Conservation (phyloP, 2,888 invertebrate species). For the Sminthurides aquaticus region DNA sequence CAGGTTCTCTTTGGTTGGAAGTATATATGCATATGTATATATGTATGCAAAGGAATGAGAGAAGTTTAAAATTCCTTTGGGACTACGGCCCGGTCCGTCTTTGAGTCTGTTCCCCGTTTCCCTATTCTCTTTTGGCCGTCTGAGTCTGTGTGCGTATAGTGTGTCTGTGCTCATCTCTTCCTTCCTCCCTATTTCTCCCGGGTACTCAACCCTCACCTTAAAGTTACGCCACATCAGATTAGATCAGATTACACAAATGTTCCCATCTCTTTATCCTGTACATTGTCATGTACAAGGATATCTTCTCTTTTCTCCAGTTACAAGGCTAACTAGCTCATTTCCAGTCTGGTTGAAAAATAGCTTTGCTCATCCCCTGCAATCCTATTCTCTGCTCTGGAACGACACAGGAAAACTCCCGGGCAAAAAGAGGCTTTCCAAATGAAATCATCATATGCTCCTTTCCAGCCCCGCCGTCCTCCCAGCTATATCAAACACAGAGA, state of each 20-base stretch:
- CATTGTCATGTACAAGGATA: slow-evolving; percentile 9
- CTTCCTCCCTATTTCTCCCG: background rate
- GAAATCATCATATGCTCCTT: background rate
- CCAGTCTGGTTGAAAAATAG: slow-evolving; percentile 1
- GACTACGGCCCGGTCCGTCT: slow-evolving; percentile 1
- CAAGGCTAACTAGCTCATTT: slow-evolving; percentile 16
- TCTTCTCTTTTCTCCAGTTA: background rate
- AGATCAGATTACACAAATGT: slow-evolving; percentile 26
- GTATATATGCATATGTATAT: no score
- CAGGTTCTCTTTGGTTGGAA: background rate
- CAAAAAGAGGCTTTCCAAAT: background rate
- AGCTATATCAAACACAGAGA: no score
- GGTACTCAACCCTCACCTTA: slow-evolving; percentile 25
- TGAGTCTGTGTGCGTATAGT: background rate
- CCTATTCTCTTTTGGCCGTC: background rate
- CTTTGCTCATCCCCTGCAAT: background rate
- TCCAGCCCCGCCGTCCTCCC: background rate
- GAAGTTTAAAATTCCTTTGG: slow-evolving; percentile 16
- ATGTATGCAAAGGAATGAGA: background rate
- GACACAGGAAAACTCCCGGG: background rate
- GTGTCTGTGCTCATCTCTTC: background rate
- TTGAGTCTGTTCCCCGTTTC: background rate
- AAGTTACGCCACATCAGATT: slow-evolving; percentile 24
- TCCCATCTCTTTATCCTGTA: slow-evolving; percentile 13
- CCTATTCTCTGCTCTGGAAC: background rate